Evolutionary conservation across 2,888 invertebrate genomes (phyloP).

Genomic region (Geophilus truncorum): DNA sequence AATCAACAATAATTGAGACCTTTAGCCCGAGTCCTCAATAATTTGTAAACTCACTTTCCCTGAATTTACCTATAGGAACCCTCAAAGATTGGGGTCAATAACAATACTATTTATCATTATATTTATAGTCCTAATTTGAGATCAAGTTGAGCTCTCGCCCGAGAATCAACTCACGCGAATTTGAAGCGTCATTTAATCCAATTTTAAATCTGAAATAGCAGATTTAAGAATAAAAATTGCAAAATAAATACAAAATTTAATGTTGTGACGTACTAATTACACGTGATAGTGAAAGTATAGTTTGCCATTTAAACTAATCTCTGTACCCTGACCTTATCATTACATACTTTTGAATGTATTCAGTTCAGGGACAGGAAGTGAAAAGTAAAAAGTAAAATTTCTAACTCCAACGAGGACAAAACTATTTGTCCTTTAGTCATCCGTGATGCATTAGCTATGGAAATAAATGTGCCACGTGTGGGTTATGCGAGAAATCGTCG

Average conservation of each 20-base stretch:
- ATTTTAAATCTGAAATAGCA: neutral
- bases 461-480: conserved; percentile 8
- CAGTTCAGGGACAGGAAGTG: conserved; percentile 20
- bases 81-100: neutral
- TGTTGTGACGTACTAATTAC: neutral
- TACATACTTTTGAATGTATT: conserved; percentile 19
- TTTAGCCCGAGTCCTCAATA: neutral
- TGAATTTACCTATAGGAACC: conserved; percentile 8
- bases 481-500: neutral
- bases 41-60: conserved; percentile 15
- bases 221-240: neutral
- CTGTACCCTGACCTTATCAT: conserved; percentile 22
- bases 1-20: conserved; percentile 1
- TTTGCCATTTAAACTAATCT: neutral
- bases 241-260: neutral
- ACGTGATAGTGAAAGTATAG: neutral
- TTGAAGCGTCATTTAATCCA: neutral
- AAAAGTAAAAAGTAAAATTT: conserved; percentile 11
- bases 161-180: neutral
- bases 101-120: conserved; percentile 1
- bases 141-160: neutral
- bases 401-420: conserved; percentile 17
- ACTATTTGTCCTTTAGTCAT: conserved; percentile 27
- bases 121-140: neutral
- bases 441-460: conserved; percentile 21